Conservation (phyloP, 2,888 invertebrate genomes). For the Nymphalis urticae region DNA sequence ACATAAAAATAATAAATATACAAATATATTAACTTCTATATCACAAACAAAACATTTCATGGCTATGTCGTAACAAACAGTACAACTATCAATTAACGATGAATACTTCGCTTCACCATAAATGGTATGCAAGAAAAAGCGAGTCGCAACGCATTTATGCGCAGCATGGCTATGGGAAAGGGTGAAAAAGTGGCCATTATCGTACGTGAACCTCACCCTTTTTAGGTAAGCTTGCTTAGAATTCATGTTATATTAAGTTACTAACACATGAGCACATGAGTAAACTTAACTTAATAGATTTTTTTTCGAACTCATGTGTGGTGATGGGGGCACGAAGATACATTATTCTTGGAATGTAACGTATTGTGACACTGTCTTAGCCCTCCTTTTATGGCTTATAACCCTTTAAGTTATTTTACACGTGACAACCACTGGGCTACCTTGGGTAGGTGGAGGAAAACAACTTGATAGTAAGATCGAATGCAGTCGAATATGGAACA, state of each 20-base stretch:
- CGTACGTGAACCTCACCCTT: slow-evolving; percentile 1
- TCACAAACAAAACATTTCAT: not conserved
- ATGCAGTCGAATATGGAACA: no score
- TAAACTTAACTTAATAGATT: not conserved
- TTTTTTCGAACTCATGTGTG: no score
- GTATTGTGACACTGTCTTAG: no score
- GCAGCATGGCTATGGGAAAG: slow-evolving; percentile 10
- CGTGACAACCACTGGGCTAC: no score
- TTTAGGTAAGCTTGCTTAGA: not conserved
- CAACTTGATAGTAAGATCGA: no score
- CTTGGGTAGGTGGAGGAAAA: no score
- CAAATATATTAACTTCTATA: not conserved
- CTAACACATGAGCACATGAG: not conserved
- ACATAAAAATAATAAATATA: no score
- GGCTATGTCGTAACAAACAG: not conserved
- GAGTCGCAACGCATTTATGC: slow-evolving; percentile 8
- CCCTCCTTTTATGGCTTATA: no score
- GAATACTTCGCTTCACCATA: not conserved
- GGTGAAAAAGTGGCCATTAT: slow-evolving; percentile 13
- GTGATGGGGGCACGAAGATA: no score
- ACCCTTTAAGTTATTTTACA: no score
- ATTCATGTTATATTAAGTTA: not conserved
- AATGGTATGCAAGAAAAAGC: slow-evolving; percentile 2
- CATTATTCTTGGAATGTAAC: no score
- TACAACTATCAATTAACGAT: slow-evolving; percentile 2